A percentile compares a stretch with the other conserved stretches of the same genome.
Conservation (phyloP, 2,888 invertebrate genomes). For the Dioctria linearis region DNA sequence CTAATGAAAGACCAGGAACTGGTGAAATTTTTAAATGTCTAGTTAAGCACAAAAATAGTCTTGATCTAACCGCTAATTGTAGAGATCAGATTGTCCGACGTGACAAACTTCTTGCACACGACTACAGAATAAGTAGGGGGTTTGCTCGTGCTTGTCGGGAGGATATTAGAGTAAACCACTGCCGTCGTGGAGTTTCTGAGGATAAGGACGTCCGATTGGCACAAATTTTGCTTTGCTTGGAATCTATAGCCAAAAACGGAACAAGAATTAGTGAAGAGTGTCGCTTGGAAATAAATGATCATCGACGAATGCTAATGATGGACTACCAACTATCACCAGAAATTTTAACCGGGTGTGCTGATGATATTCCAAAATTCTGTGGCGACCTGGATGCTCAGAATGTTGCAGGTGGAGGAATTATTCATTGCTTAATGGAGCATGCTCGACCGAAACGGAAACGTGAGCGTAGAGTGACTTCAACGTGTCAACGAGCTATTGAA, state of each 20-base stretch:
- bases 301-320: constrained; percentile 91
- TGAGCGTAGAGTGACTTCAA: constrained; percentile 78
- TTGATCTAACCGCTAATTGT: constrained; percentile 79
- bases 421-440: constrained; percentile 96
- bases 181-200: constrained; percentile 85
- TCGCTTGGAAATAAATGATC: constrained; percentile 89
- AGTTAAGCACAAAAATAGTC: constrained; percentile 84
- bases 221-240: constrained; percentile 93
- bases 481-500: constrained; percentile 86
- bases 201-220: constrained; percentile 89
- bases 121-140: constrained; percentile 92
- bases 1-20: constrained; percentile 82
- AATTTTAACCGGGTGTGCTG: constrained; percentile 88
- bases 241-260: constrained; percentile 81
- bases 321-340: constrained; percentile 96
- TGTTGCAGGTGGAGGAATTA: constrained; percentile 83
- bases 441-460: constrained; percentile 77
- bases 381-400: constrained; percentile 75
- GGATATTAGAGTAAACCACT: constrained; percentile 89
- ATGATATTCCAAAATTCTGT: constrained; percentile 86
- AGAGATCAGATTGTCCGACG: constrained; percentile 86
- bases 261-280: constrained; percentile 85
- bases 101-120: constrained; percentile 90
- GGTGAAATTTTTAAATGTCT: constrained; percentile 92
- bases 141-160: constrained; percentile 90